Evolutionary conservation across 2,113 vertebrate genomes (phyloP).

Genomic region (Chrysochloris asiatica): DNA sequence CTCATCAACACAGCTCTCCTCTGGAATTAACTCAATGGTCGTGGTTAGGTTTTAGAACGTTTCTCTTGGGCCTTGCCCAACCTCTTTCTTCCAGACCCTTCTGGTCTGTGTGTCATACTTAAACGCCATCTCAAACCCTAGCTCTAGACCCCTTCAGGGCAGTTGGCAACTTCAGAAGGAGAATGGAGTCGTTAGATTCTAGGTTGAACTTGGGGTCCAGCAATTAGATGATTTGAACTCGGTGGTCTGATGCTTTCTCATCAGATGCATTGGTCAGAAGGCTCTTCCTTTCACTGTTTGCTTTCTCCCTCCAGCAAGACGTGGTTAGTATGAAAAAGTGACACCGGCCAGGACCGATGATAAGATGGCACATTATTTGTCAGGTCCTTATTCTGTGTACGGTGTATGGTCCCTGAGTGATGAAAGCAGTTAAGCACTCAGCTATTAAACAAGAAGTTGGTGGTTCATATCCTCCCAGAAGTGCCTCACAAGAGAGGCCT

Average conservation of each 20-base stretch:
- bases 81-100: background rate
- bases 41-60: background rate
- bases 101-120: slow-evolving; percentile 18
- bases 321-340: background rate
- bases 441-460: background rate
- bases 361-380: background rate
- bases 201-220: slow-evolving; percentile 30
- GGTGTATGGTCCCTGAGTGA: background rate
- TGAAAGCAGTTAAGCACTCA: background rate
- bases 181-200: slow-evolving; percentile 54
- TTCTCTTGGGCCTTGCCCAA: background rate
- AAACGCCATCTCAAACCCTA: slow-evolving; percentile 52
- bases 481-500: background rate
- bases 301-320: slow-evolving; percentile 52
- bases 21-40: background rate
- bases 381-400: background rate
- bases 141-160: background rate
- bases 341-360: background rate
- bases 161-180: background rate
- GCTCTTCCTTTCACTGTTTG: slow-evolving; percentile 34
- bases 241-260: slow-evolving; percentile 33
- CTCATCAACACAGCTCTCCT: background rate
- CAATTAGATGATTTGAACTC: slow-evolving; percentile 33
- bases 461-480: background rate
- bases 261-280: slow-evolving; percentile 34